These are phyloP conservation scores for Pampus argenteus DNA, from an alignment of 2,797 vertebrate genomes.

Conservation along the genomic window DNA sequence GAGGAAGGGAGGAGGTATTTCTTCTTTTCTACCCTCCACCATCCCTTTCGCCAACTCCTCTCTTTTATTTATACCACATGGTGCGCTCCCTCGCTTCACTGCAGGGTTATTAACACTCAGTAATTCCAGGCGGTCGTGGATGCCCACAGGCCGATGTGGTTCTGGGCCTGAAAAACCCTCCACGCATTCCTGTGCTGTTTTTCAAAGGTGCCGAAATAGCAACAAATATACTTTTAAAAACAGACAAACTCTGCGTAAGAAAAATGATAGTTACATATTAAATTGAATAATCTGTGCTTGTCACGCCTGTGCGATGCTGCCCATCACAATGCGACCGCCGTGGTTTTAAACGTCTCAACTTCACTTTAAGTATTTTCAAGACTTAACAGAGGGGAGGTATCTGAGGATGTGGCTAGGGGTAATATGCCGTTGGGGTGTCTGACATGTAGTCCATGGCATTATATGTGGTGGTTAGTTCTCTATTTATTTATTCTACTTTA, in stretches of 20 bases:
- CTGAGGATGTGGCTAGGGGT: conserved; percentile 53
- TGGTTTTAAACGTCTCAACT: conserved; percentile 56
- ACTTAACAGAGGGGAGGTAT: conserved; percentile 25
- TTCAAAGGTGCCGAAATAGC: conserved; percentile 70
- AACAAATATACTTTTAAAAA: conserved; percentile 71
- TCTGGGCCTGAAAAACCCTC: conserved; percentile 44
- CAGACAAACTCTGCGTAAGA: conserved; percentile 52
- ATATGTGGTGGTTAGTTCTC: conserved; percentile 58
- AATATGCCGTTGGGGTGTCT: conserved; percentile 47
- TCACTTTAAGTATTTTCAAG: conserved; percentile 58
- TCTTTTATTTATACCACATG: conserved; percentile 81
- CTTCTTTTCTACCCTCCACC: conserved; percentile 53
- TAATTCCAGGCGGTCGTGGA: conserved; percentile 73
- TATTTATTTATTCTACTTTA: conserved; percentile 72
- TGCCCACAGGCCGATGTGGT: conserved; percentile 49
- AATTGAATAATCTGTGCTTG: conserved; percentile 71
- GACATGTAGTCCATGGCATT: conserved; percentile 69
- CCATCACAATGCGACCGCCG: conserved; percentile 62
- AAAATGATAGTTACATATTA: conserved; percentile 51
- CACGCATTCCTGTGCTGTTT: conserved; percentile 63
- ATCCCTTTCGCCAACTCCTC: conserved; percentile 65
- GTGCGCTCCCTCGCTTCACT: conserved; percentile 60
- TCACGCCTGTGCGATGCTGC: conserved; percentile 52
- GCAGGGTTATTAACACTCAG: conserved; percentile 75
- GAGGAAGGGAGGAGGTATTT: conserved; percentile 43